Evolutionary conservation across 2,113 vertebrate genomes (phyloP).

Genomic region (Cebus imitator): DNA sequence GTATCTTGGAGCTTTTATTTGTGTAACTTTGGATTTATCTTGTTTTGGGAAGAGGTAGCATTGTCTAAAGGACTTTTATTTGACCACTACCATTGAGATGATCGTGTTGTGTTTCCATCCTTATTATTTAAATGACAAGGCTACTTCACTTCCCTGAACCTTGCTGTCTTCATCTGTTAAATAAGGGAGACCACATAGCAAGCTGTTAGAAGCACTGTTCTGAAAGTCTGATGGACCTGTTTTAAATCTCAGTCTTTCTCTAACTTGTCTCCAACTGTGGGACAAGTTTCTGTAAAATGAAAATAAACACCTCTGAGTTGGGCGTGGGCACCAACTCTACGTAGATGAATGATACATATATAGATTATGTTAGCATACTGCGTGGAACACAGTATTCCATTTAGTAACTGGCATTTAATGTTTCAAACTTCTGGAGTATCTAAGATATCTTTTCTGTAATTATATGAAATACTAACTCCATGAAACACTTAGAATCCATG

Average conservation of each 20-base stretch:
- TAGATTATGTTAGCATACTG: background rate
- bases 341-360: background rate
- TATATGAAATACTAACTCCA: background rate
- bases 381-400: background rate
- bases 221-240: background rate
- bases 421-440: background rate
- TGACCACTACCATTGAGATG: background rate
- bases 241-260: background rate
- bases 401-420: background rate
- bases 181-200: background rate
- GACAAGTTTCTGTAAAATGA: background rate
- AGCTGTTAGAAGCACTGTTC: background rate
- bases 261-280: background rate
- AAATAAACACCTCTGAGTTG: background rate
- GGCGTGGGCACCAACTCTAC: background rate
- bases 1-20: background rate
- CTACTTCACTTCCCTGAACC: background rate
- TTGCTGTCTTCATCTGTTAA: background rate
- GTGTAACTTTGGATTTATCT: background rate
- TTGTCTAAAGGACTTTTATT: background rate
- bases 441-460: slow-evolving; percentile 7
- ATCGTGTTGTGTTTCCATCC: background rate
- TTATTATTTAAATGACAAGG: background rate
- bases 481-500: background rate
- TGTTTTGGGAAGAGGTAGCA: background rate